Base-by-base conservation (phyloP, 2,113 vertebrate genomes). In the Siniperca knerii region DNA sequence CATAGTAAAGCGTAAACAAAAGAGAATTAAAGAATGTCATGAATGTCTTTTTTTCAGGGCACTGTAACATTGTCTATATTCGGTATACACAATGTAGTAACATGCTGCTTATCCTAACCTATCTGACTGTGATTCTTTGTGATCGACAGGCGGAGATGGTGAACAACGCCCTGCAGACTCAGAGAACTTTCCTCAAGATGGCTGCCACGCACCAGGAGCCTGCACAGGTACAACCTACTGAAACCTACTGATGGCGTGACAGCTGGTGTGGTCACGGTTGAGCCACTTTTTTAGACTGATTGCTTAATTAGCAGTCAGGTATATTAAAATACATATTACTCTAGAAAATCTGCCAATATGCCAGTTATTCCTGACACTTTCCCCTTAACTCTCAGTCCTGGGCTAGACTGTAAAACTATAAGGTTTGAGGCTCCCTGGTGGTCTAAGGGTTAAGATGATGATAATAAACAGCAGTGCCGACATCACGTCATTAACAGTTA, bases 81-180 rank as follows among this genome's bases (percentile, higher is more conserved):
- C 12, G 33, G 4, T 29, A n/a, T 35, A 37, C 3, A 73, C 21
- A 25, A 0, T 57, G 29, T 18, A 82, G 11, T n/a, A 33, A 50
- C 11, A 13, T 8, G 21, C 29, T 23, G 75, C 35, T 46, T 6
- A 7, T 70, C 33, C 20, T 55, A 70, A 86, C 60, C 52, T 60
- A 6, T 42, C 46, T 85, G 50, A 58, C 62, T 74, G 62, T 85
- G 57, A 23, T 77, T 68, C 12, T 90, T 77, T 86, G 15, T 85
- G 71, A 83, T 92, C 74, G 86, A 83, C 94, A 99, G 98, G 98
- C 98, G 35, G 97, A 97, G 91, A 97, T 99, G 97, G 97, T 99
- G 61, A 95, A 95, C 60, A 93, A 92, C 0, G 97, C 98, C 85
- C 97, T 99, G 92, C 96, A 97, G 91, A 97, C 96, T 0, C 96